These are phyloP conservation scores for Darevskia nairensis DNA, from an alignment of 2,797 vertebrate genomes.

Conservation along the genomic window DNA sequence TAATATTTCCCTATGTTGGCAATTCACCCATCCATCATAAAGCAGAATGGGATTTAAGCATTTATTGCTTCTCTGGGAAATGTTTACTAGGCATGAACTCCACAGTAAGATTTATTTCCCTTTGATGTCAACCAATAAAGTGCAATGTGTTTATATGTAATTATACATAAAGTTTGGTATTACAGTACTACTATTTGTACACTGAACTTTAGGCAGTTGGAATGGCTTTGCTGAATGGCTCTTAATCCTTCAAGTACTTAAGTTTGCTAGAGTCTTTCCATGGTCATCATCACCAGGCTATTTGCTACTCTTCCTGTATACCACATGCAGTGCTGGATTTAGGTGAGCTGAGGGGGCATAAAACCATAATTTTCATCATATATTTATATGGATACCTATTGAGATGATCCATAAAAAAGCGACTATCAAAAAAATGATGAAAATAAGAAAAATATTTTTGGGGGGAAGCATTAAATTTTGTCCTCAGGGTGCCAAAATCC, in stretches of 20 bases:
- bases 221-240: neutral
- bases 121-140: constrained; percentile 6
- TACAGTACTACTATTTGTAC: neutral
- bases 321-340: neutral
- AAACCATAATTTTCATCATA: too few relatives aligned
- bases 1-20: neutral
- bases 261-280: neutral
- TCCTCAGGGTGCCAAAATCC: too few relatives aligned
- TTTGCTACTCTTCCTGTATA: neutral
- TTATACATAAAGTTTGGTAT: neutral
- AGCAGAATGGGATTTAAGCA: neutral
- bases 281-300: neutral
- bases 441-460: too few relatives aligned
- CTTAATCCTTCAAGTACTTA: neutral
- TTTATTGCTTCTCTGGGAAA: neutral
- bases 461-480: too few relatives aligned
- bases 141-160: neutral
- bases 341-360: too few relatives aligned
- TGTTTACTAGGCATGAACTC: neutral
- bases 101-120: neutral
- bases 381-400: too few relatives aligned
- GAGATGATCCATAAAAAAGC: too few relatives aligned
- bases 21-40: neutral
- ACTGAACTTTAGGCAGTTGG: neutral
- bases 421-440: too few relatives aligned